A percentile compares a stretch with the other conserved stretches of the same genome.
Conservation (phyloP, 1,140 invertebrate genomes). For the Phortica variegata region DNA sequence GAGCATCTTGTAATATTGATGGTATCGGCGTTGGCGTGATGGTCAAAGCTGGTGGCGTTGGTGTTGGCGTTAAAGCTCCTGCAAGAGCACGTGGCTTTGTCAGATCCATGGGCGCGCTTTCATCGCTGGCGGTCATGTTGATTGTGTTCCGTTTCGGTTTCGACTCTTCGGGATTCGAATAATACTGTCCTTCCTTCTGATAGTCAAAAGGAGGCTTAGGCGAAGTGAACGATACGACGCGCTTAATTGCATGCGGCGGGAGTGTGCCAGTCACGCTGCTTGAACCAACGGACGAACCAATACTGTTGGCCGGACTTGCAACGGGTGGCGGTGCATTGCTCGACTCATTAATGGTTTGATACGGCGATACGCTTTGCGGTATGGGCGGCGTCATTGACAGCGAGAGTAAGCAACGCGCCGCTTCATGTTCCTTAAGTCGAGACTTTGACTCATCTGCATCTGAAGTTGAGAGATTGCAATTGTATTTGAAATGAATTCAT, state of each 20-base stretch:
- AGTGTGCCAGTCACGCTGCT: conserved; percentile 8
- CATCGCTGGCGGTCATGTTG: conserved; percentile 25
- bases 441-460: conserved; percentile 64
- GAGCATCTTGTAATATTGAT: not conserved
- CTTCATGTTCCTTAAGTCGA: conserved; percentile 78
- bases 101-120: conserved; percentile 48
- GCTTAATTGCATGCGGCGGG: conserved; percentile 28
- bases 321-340: conserved; percentile 14
- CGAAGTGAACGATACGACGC: conserved; percentile 48
- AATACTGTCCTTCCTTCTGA: conserved; percentile 56
- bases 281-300: conserved; percentile 29
- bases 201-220: conserved; percentile 55
- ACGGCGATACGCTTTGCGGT: conserved; percentile 37
- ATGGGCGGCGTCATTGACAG: conserved; percentile 63
- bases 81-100: conserved; percentile 51
- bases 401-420: conserved; percentile 80
- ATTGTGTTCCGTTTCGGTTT: conserved; percentile 30
- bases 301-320: conserved; percentile 41
- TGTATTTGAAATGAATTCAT: no score
- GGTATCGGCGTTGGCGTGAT: conserved; percentile 1
- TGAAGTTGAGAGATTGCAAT: conserved; percentile 30
- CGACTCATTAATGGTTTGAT: conserved; percentile 22
- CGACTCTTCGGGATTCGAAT: conserved; percentile 52
- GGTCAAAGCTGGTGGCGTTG: not conserved
- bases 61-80: not conserved